These are phyloP conservation scores for Macrotis lagotis DNA, from an alignment of 2,113 vertebrate genomes.

Conservation along the genomic window DNA sequence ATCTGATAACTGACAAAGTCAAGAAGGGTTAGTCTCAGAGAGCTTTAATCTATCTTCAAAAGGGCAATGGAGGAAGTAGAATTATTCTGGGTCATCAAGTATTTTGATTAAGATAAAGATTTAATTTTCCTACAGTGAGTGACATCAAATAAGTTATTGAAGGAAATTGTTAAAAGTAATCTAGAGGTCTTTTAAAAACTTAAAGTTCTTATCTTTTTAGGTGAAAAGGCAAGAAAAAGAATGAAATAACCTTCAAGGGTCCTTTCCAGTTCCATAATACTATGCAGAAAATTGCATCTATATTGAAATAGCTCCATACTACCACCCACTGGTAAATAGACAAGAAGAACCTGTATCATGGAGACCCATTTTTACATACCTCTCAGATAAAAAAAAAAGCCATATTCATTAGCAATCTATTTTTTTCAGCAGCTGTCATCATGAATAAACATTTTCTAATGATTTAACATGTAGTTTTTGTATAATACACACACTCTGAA, in stretches of 20 bases:
- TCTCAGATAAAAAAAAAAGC: background rate
- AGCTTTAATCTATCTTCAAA: background rate
- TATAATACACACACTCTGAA: background rate
- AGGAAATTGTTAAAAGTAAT: background rate
- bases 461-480: background rate
- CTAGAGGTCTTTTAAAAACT: constrained; percentile 10
- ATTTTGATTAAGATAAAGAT: background rate
- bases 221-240: constrained; percentile 6
- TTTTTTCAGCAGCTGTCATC: constrained; percentile 24
- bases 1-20: background rate
- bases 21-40: background rate
- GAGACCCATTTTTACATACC: constrained; percentile 3
- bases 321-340: constrained; percentile 51
- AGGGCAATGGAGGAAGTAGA: background rate
- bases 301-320: constrained; percentile 33
- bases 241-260: background rate
- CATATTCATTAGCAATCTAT: background rate
- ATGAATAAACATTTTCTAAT: constrained; percentile 25
- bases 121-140: background rate
- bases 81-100: background rate
- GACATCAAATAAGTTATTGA: background rate
- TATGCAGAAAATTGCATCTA: background rate
- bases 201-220: background rate
- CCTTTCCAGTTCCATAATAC: background rate
- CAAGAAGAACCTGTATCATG: background rate